These are phyloP conservation scores for Oxyruncus cristatus DNA, from an alignment of 2,113 vertebrate species.

Conservation along the genomic window DNA sequence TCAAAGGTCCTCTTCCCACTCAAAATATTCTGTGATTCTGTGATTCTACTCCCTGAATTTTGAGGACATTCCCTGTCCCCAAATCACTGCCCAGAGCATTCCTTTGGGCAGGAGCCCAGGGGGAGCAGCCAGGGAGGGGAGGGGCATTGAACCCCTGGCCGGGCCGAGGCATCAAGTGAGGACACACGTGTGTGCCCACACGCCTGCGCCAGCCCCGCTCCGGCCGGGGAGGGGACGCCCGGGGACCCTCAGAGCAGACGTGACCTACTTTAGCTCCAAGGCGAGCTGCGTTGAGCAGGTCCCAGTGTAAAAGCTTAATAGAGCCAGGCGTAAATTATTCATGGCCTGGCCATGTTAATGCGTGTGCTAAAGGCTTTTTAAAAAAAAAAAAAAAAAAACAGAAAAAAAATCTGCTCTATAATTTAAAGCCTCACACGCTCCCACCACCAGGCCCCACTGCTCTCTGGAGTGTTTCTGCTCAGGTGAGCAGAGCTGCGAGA, in stretches of 20 bases:
- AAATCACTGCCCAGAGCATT: fast-evolving
- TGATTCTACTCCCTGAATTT: background rate
- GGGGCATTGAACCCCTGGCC: fast-evolving
- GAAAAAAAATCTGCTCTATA: slow-evolving; percentile 38
- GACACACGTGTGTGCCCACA: background rate
- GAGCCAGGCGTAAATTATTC: slow-evolving; percentile 36
- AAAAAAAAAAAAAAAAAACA: background rate
- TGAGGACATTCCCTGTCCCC: background rate
- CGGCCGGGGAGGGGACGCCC: fast-evolving
- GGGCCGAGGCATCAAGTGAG: background rate
- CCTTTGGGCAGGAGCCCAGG: fast-evolving
- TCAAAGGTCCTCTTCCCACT: background rate
- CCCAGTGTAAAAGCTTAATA: slow-evolving; percentile 12
- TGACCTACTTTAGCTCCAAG: slow-evolving; percentile 57
- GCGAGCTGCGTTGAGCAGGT: fast-evolving
- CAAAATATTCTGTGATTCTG: background rate
- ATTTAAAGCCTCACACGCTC: slow-evolving; percentile 26
- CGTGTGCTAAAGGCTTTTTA: slow-evolving; percentile 21
- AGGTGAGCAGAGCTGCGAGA: background rate
- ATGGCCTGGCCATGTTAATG: slow-evolving; percentile 46
- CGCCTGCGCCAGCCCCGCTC: fast-evolving
- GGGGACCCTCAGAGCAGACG: background rate
- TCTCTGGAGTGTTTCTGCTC: background rate
- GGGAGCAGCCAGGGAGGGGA: background rate
- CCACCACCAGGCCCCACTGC: background rate